Base-by-base conservation (phyloP, 1,140 invertebrate species). In the Drosophila eugracilis region DNA sequence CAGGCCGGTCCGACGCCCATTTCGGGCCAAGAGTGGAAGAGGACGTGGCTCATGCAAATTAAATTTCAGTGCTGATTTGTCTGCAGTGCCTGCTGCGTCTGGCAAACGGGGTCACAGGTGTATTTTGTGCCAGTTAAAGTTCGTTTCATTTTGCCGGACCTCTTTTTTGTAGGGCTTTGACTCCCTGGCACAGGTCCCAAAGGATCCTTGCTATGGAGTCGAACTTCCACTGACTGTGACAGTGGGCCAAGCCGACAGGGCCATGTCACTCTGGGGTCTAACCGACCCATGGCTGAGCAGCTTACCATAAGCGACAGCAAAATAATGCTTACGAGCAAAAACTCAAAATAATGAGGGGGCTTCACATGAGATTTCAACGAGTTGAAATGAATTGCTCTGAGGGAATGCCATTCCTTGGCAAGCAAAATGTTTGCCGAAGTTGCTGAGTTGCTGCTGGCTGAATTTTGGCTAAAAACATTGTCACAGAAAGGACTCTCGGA, bases 11-110 rank as follows among this genome's bases (percentile, higher is more conserved):
- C 28, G 28, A 67, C 65, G 65, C 60, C 65, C 47, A 34, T 41
- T 50, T 39, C n/a, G 44, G 44, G 44, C 44, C 34, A 30, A 15
- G 22, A 57, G 26, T 34, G 37, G 21, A 36, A 26, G 26, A 26
- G 50, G 45, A 58, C 60, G 26, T 75, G 59, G 49, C 30, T 72
- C 65, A 86, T 86, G 81, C 83, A 88, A 86, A 86, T 86, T 81
- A 86, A 86, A 86, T 86, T 86, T 85, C 74, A 77, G 83, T 86
- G 57, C 81, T 77, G 81, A 85, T 85, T 69, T 86, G 79, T 83
- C 65, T 78, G 57, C 54, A 47, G 44, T 58, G 53, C 58, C 32
- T 41, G 30, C 47, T 55, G 34, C 45, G 47, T 37, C 44, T 21
- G 41, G 44, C 24, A 45, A 74, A 75, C 84, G 70, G 76, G 80